Evolutionary conservation across 2,113 vertebrate species (phyloP), one percentile per base, ranked within the genome.

Genomic region (Rhinogobius similis): DNA sequence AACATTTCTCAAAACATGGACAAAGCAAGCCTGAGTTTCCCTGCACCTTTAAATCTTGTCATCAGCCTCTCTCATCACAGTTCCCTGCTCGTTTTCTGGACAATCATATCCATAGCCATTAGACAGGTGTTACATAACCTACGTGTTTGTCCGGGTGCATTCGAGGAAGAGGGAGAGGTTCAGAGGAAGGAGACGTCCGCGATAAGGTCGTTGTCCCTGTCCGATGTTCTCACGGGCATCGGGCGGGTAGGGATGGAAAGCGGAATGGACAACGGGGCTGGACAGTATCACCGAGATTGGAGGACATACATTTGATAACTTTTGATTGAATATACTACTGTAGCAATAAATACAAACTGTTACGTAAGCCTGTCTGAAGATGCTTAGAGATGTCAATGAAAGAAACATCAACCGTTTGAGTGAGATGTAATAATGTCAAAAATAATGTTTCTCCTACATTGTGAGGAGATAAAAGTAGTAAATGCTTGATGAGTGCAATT

Each of bases 141-240:
- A 72, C 27, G 68, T 46, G 38, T 68, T 53, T 46, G 38, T 68
- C 59, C 61, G 43, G 67, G 62, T 68, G 64, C 18, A 63, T 88
- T 86, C 84, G 80, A 62, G 86, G 87, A 91, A 82, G 39, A 79
- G 82, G 81, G 77, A 70, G 78, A 27, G 68, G 79, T 86, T 72
- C 18, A 38, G 44, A 68, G 79, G 80, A 85, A 76, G 83, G 85
- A 76, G 83, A 79, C 73, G 83, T 83, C 70, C 69, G 46, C 68
- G 90, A 89, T 89, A 88, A 88, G 52, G 83, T 68, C 88, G 73
- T 87, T 81, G 46, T 72, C 79, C 71, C 66, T 86, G 80, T 62
- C 56, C 43, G 20, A 26, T 77, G 71, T 76, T 79, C 70, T 84
- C 72, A 75, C 62, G 64, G 18, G 63, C 73, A 65, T 43, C 55